Base-by-base conservation (phyloP, 2,797 vertebrate species). In the Meriones psammophilus region DNA sequence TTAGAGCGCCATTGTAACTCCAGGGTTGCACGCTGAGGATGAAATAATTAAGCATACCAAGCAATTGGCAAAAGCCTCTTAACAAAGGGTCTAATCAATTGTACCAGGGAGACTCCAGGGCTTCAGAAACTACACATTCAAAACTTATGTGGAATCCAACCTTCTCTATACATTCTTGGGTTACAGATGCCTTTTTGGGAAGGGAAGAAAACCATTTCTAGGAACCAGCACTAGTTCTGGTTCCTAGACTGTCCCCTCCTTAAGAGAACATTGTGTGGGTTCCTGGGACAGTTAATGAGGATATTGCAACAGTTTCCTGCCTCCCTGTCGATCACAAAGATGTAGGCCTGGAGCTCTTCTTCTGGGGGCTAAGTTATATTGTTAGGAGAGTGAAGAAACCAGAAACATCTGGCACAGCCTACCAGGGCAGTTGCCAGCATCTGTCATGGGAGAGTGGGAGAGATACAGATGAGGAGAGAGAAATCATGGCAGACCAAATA, bases 51-150 rank as follows among this genome's bases (percentile, higher is more conserved):
- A 87, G 54, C 22, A 56, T 88, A 95, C 64, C 46, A 39, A 89
- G 76, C 73, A 80, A 93, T 80, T 93, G 68, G 74, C 69, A 94
- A 81, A 92, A 84, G 30, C 5, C 77, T 94, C 95, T 33, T 80
- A 79, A 93, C 42, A 56, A 74, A 91, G 66, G 62, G 42, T 8
- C 71, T 69, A 28, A 54, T 68, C 64, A 77, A 36, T n/a, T 58
- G 54, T 9, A 64, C 64, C 33, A 15, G 0, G 9, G 62, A 74
- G 73, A 69, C 20, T 6, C 14, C 71, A 84, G 42, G 22, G 54
- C 22, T 77, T 17, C 3, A n/a, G 74, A 84, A 85, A 92, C 92
- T 68, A 93, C 95, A 95, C 92, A 92, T 93, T 95, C 85, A 94
- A 93, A 93, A 92, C 84, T 66, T 36, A 92, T 96, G 76, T 68